Evolutionary conservation across 2,797 vertebrate species (phyloP).

Genomic region (Eidolon dupreanum): DNA sequence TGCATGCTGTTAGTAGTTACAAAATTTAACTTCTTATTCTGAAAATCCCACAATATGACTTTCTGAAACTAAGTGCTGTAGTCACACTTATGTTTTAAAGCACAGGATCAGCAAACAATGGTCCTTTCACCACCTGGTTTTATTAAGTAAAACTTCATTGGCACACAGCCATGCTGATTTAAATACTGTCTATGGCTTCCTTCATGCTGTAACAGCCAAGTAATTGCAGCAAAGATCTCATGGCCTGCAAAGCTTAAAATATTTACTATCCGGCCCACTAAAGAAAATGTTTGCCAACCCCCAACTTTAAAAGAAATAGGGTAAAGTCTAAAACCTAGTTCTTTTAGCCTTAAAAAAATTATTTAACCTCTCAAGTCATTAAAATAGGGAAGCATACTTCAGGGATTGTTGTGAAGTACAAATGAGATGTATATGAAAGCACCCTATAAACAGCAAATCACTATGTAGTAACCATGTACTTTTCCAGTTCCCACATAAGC

Average conservation of each 20-base stretch:
- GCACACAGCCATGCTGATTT: background rate
- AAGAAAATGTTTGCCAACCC: constrained; percentile 37
- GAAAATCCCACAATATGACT: constrained; percentile 20
- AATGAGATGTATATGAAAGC: background rate
- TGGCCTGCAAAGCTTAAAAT: background rate
- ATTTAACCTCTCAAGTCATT: background rate
- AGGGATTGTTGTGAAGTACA: background rate
- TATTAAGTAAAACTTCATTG: background rate
- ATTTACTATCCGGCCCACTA: background rate
- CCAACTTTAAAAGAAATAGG: constrained; percentile 14
- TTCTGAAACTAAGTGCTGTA: background rate
- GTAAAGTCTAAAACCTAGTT: background rate
- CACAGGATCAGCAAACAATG: background rate
- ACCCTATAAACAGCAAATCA: background rate
- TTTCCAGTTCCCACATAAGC: background rate
- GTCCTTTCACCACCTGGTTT: background rate
- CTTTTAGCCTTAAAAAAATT: constrained; percentile 17
- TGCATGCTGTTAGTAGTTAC: background rate
- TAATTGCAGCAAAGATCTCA: background rate
- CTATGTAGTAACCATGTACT: background rate
- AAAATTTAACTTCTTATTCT: background rate
- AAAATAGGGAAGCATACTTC: background rate
- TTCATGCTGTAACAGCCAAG: background rate
- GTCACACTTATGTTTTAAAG: constrained; percentile 25
- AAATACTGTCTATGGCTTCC: background rate